Evolutionary conservation across 2,113 vertebrate genomes (phyloP), one percentile per base, ranked within the genome.

Genomic region (Percina caprodes): DNA sequence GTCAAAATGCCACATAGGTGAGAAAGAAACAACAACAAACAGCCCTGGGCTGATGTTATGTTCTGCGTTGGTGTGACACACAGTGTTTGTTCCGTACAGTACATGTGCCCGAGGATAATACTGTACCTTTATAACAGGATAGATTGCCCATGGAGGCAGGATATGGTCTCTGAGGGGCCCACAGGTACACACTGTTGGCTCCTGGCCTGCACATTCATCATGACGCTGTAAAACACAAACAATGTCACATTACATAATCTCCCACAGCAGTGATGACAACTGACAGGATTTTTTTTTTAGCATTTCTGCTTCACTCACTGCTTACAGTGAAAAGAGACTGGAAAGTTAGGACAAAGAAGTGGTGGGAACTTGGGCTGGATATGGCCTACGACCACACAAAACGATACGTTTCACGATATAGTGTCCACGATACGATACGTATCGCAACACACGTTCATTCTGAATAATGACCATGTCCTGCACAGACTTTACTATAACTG

Each of bases 121-220:
- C 18, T 66, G 77, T 93, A 98, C 97, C 96, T 97, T 95, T 72
- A 99, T 94, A 13, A 96, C 92, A 24, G 97, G 97, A 87, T 96
- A 98, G 86, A 98, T 97, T 46, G 96, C 96, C 74, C 97, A 96
- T 0, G 97, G 97, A 67, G 97, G 97, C 83, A 99, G 94, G 91
- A 98, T 90, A 79, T 99, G 97, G 83, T 98, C 97, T 69, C 93
- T 94, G 77, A 97, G 94, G 9, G 81, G 85, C 66, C 97, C 97
- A 55, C 96, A 97, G 74, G 94, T 95, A 74, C 97, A 99, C 74
- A 93, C 87, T 1, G 83, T 86, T 7, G 96, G 92, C 76, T 96
- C 85, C 69, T 92, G 84, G 49, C 90, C 73, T 4, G 91, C 94
- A 92, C 97, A 99, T 35, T 96, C 96, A 67, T 98, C 96, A 4